These are phyloP conservation scores for Callyntrura sp. DNA, from an alignment of 2,888 invertebrate genomes.

Conservation along the genomic window DNA sequence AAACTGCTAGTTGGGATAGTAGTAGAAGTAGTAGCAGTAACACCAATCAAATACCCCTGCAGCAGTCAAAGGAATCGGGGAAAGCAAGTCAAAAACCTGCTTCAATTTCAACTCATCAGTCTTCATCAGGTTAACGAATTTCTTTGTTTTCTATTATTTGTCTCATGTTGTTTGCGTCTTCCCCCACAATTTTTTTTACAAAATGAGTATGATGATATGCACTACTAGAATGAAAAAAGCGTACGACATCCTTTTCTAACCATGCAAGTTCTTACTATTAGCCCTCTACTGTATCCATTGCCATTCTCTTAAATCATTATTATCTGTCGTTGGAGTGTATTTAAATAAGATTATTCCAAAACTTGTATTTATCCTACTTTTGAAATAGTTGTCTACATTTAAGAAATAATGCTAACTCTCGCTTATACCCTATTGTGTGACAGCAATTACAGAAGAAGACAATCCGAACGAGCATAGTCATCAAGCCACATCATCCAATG, in stretches of 20 bases:
- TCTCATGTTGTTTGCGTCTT: neutral
- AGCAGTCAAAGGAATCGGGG: constrained; percentile 57
- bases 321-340: neutral
- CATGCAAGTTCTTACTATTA: too few species aligned
- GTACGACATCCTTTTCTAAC: too few species aligned
- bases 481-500: constrained; percentile 76
- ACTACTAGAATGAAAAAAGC: too few species aligned
- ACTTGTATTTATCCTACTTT: constrained; percentile 4
- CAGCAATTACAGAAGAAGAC: constrained; percentile 45
- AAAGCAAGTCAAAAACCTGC: constrained; percentile 64
- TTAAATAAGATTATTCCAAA: neutral
- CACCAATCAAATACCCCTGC: constrained; percentile 59
- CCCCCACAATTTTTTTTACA: too few species aligned
- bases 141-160: constrained; percentile 8
- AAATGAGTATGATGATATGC: too few species aligned
- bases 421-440: neutral
- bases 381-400: too few species aligned
- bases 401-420: constrained; percentile 6
- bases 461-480: constrained; percentile 65
- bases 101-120: constrained; percentile 54
- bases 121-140: constrained; percentile 59
- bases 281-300: too few species aligned
- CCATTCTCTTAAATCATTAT: neutral
- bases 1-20: constrained; percentile 79
- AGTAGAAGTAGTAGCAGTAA: constrained; percentile 28